phyloP scores from a whole-genome alignment of 2,113 vertebrate species.

The Heloderma charlesbogerti region DNA sequence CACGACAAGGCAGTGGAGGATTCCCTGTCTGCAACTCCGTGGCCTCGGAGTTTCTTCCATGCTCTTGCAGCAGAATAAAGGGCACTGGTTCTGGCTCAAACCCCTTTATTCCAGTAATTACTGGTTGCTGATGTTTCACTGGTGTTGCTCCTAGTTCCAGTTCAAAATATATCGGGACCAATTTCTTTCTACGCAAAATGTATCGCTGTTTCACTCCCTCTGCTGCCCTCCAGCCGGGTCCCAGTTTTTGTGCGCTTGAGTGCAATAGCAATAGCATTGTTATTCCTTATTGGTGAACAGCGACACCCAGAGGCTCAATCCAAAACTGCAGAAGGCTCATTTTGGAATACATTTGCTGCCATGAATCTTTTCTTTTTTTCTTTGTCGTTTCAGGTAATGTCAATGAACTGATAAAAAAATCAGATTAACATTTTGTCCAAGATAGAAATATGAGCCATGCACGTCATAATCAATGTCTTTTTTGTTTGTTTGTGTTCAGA shows the following conservation, averaged over 20 bases:
- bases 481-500: not conserved
- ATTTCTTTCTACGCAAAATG: not conserved
- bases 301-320: slow-evolving; percentile 70
- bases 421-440: not conserved
- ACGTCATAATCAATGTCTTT: not conserved
- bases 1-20: not conserved
- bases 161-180: not conserved
- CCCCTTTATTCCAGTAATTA: not conserved
- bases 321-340: slow-evolving; percentile 55
- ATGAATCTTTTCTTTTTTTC: not conserved
- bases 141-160: not conserved
- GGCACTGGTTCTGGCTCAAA: not conserved
- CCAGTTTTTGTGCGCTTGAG: not conserved
- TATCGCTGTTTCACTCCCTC: not conserved
- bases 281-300: slow-evolving; percentile 71
- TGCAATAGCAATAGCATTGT: slow-evolving; percentile 2
- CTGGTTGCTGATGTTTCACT: not conserved
- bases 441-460: not conserved
- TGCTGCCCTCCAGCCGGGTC: too few species aligned
- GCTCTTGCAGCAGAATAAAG: slow-evolving; percentile 5
- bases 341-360: not conserved
- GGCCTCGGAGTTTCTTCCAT: slow-evolving; percentile 37
- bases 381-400: not conserved
- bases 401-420: not conserved
- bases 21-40: slow-evolving; percentile 26